Conservation (phyloP, 2,113 vertebrate genomes). For the Notothenia rossii region DNA sequence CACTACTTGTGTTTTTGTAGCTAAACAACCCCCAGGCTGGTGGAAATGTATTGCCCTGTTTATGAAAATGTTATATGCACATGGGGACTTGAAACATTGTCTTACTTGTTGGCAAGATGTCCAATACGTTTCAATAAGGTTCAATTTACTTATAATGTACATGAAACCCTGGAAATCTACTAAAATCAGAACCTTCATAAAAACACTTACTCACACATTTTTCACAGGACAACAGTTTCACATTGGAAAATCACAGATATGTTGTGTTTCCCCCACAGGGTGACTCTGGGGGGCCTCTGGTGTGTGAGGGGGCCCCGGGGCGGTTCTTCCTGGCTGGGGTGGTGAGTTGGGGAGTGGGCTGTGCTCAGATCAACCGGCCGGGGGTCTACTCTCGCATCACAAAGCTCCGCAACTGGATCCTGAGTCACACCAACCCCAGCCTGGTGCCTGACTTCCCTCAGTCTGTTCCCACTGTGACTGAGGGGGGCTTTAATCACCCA, state of each 20-base stretch:
- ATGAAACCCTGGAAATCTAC: no score
- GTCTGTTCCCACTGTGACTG: conserved; percentile 9
- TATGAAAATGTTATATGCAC: background rate
- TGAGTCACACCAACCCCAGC: conserved; percentile 73
- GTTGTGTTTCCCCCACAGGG: conserved; percentile 84
- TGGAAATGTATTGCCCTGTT: background rate
- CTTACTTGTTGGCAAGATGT: no score
- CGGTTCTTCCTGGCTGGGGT: conserved; percentile 94
- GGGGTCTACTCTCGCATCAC: conserved; percentile 94
- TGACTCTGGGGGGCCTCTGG: conserved; percentile 95
- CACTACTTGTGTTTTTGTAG: background rate
- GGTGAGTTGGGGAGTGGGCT: conserved; percentile 97
- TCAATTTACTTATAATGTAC: no score
- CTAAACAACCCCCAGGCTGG: background rate
- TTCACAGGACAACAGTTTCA: no score
- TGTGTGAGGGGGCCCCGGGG: conserved; percentile 91
- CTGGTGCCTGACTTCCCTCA: conserved; percentile 1
- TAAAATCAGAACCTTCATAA: no score
- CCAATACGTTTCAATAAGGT: no score
- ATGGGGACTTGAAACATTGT: background rate
- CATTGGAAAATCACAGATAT: background rate
- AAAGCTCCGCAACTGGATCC: conserved; percentile 91
- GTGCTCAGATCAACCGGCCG: conserved; percentile 90
- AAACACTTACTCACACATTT: no score
- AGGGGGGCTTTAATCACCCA: background rate